phyloP scores from a whole-genome alignment of 2,113 vertebrate species.

The Piaya cayana region DNA sequence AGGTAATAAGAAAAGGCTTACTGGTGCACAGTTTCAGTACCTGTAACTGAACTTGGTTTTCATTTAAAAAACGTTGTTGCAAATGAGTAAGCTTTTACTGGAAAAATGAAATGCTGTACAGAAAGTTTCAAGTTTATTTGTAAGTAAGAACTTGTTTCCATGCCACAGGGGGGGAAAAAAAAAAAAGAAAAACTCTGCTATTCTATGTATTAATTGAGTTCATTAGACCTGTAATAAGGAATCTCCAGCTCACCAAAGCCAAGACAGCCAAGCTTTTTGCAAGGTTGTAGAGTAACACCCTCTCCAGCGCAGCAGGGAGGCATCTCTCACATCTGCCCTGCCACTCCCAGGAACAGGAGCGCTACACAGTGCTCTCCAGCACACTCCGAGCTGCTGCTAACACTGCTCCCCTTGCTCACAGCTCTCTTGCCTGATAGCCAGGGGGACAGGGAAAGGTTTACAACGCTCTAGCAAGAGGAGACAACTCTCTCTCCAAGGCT shows the following conservation, averaged over 20 bases:
- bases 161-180: neutral
- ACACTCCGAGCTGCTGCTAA: neutral
- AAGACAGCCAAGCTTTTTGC: neutral
- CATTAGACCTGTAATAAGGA: neutral
- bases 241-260: too few species aligned
- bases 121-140: neutral
- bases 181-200: neutral
- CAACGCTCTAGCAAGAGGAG: neutral
- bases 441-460: neutral
- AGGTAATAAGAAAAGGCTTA: neutral
- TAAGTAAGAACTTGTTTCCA: neutral
- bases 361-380: neutral
- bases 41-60: too few species aligned
- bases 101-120: neutral
- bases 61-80: neutral
- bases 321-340: fast-evolving
- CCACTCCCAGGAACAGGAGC: fast-evolving
- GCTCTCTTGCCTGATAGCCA: neutral
- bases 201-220: neutral
- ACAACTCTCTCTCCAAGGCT: neutral
- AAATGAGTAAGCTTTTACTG: neutral
- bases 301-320: neutral
- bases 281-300: neutral
- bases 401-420: neutral
- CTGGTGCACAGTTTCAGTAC: neutral